phyloP scores from a whole-genome alignment of 2,797 vertebrate genomes.

The Euphonia xanthogaster region DNA sequence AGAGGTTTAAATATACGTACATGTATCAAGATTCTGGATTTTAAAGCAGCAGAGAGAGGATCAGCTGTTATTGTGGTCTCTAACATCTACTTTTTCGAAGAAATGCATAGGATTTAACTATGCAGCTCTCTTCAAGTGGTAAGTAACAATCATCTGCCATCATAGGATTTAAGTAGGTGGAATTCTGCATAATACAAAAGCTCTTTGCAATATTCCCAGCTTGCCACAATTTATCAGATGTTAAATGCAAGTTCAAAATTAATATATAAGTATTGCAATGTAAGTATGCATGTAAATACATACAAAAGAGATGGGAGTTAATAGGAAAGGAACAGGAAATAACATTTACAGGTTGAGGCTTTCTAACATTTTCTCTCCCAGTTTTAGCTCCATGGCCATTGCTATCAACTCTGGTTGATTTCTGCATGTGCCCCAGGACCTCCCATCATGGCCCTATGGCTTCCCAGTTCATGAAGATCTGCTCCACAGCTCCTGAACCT shows the following conservation, averaged over 20 bases:
- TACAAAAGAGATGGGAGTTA: background rate
- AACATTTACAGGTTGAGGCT: background rate
- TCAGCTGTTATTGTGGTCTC: slow-evolving; percentile 25
- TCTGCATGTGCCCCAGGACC: background rate
- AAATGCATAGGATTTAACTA: slow-evolving; percentile 23
- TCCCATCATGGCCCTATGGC: background rate
- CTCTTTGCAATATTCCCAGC: background rate
- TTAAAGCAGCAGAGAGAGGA: slow-evolving; percentile 22
- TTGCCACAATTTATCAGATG: background rate
- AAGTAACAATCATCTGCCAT: background rate
- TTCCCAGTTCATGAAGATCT: background rate
- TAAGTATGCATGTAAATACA: background rate
- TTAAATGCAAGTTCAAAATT: background rate
- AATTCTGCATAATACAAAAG: background rate
- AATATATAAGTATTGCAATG: background rate
- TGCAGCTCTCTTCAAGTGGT: background rate
- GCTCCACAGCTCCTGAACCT: background rate
- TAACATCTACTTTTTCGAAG: slow-evolving; percentile 2
- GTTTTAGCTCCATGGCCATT: background rate
- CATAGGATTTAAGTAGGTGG: background rate
- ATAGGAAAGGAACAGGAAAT: background rate
- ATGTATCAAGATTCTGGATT: background rate
- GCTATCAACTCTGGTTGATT: background rate
- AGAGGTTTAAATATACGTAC: slow-evolving; percentile 38
- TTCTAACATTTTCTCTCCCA: background rate